A percentile compares a stretch with the other conserved stretches of the same genome.
Conservation (phyloP, 2,888 invertebrate species). For the Reticulitermes lucifugus region DNA sequence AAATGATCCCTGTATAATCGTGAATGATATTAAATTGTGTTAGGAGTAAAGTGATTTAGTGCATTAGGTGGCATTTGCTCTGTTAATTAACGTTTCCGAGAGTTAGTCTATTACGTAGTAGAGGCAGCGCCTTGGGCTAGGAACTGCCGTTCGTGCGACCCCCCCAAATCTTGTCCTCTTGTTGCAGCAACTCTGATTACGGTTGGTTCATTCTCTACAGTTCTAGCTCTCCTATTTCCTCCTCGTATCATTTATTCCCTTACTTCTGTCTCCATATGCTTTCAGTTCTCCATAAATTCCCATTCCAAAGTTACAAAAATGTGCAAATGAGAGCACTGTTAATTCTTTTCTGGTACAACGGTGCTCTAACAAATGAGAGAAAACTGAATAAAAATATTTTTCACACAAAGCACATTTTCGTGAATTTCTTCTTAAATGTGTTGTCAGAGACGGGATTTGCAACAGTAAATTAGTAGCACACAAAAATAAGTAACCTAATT, state of each 20-base stretch:
- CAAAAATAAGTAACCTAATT: too few species aligned
- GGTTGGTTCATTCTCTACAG: neutral
- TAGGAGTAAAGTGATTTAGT: slow-evolving; percentile 28
- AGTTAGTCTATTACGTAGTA: slow-evolving; percentile 34
- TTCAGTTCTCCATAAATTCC: neutral
- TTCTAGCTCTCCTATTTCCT: neutral
- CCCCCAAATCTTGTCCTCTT: too few species aligned
- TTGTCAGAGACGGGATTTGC: too few species aligned
- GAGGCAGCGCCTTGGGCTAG: neutral
- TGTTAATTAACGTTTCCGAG: slow-evolving; percentile 32
- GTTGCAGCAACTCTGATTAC: too few species aligned
- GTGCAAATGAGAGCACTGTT: neutral
- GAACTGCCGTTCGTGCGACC: neutral
- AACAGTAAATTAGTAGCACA: too few species aligned
- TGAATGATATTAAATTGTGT: slow-evolving; percentile 38
- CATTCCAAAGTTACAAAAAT: neutral
- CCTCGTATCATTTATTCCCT: neutral
- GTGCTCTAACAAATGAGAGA: neutral
- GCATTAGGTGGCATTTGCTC: slow-evolving; percentile 33
- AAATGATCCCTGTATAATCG: slow-evolving; percentile 35
- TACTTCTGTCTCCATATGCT: neutral
- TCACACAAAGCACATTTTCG: too few species aligned
- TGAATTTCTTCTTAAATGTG: too few species aligned
- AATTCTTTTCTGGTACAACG: neutral
- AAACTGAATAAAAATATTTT: neutral